phyloP scores from a whole-genome alignment of 2,797 vertebrate species.

The Botia kubotai region DNA sequence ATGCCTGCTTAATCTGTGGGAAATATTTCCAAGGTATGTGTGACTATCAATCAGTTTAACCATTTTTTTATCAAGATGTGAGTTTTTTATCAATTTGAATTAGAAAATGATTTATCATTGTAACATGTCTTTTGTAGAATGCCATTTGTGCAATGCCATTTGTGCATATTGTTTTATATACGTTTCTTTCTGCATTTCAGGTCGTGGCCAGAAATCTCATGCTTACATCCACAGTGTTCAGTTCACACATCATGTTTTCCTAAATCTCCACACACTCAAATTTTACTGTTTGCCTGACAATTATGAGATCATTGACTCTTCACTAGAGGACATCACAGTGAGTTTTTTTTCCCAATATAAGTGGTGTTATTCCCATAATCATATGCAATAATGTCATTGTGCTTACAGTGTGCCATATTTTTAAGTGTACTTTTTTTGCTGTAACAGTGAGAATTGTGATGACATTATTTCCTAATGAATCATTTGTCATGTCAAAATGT shows the following conservation, averaged over 20 bases:
- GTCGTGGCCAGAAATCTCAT: constrained; percentile 93
- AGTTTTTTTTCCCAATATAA: constrained; percentile 44
- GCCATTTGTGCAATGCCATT: background rate
- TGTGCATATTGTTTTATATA: background rate
- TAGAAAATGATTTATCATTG: too few species aligned
- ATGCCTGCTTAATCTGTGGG: constrained; percentile 94
- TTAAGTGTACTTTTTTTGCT: background rate
- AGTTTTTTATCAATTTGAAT: background rate
- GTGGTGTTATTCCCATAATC: background rate
- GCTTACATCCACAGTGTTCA: constrained; percentile 97
- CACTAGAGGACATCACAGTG: constrained; percentile 95
- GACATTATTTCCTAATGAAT: background rate
- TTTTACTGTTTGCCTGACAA: constrained; percentile 98
- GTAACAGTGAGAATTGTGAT: background rate
- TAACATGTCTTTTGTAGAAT: background rate
- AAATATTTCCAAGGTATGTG: constrained; percentile 94
- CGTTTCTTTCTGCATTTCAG: constrained; percentile 68
- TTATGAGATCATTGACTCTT: constrained; percentile 98
- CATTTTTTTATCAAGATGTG: background rate
- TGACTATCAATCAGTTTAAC: background rate
- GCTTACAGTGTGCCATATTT: too few species aligned
- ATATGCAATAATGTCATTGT: background rate
- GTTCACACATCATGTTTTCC: constrained; percentile 94
- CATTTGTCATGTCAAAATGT: background rate
- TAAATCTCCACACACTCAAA: constrained; percentile 95